phyloP scores from a whole-genome alignment of 2,113 vertebrate genomes.

The Campylomormyrus numenius region DNA sequence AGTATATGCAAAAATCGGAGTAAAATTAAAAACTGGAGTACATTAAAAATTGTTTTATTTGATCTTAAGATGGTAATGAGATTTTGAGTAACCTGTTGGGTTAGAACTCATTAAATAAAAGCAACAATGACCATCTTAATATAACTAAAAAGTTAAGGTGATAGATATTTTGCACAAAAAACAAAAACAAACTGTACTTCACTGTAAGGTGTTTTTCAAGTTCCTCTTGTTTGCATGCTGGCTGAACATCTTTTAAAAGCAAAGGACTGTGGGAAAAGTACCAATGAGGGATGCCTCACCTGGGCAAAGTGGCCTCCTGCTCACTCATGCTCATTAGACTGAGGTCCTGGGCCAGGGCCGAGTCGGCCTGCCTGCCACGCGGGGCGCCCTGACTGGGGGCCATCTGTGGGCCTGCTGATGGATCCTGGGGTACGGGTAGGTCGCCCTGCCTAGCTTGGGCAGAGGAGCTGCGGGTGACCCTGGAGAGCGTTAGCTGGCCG shows the following conservation, averaged over 20 bases:
- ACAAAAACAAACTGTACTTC: background rate
- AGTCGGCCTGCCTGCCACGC: constrained; percentile 41
- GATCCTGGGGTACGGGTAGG: constrained; percentile 25
- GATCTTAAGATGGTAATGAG: too few species aligned
- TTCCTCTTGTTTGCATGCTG: background rate
- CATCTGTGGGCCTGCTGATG: constrained; percentile 22
- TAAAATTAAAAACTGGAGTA: too few species aligned
- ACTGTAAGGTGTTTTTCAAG: background rate
- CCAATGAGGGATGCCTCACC: constrained; percentile 38
- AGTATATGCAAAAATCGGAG: too few species aligned
- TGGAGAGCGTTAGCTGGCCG: constrained; percentile 30
- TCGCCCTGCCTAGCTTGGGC: constrained; percentile 28
- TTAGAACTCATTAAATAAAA: too few species aligned
- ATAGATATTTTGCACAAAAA: background rate
- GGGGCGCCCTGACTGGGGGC: constrained; percentile 23
- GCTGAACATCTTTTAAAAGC: background rate
- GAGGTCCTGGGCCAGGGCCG: constrained; percentile 50
- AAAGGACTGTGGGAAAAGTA: background rate
- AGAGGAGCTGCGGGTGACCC: constrained; percentile 51
- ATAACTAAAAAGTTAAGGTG: background rate
- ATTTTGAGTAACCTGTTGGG: too few species aligned
- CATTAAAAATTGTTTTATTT: too few species aligned
- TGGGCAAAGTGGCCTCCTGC: constrained; percentile 18
- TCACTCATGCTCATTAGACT: constrained; percentile 56
- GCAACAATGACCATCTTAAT: too few species aligned